Evolutionary conservation across 2,113 vertebrate genomes (phyloP).

Genomic region (Mesitornis unicolor): DNA sequence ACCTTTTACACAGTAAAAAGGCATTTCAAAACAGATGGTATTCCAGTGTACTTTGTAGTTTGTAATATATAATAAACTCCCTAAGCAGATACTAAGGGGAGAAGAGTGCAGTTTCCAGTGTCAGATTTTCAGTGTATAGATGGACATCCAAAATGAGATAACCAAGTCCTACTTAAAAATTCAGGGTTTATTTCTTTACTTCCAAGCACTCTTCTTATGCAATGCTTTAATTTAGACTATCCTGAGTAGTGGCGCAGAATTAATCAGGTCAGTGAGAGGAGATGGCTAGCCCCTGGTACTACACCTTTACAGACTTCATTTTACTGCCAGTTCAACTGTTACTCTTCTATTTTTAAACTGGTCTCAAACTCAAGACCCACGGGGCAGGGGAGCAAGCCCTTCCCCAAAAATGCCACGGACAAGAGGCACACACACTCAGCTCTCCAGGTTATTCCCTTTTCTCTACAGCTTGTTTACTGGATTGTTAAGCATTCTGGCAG

Average conservation of each 20-base stretch:
- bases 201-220: neutral
- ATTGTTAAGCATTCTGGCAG: slow-evolving; percentile 62
- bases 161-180: neutral
- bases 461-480: slow-evolving; percentile 46
- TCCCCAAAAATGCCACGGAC: neutral
- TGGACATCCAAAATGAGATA: neutral
- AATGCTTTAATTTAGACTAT: slow-evolving; percentile 28
- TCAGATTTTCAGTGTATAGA: neutral
- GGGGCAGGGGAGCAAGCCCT: neutral
- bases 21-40: neutral
- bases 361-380: neutral
- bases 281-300: neutral
- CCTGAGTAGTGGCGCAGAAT: slow-evolving; percentile 23
- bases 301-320: slow-evolving; percentile 18
- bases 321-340: neutral
- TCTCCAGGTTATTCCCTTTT: neutral
- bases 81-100: neutral
- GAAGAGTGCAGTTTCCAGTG: neutral
- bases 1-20: neutral
- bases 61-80: neutral
- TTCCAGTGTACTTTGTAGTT: neutral
- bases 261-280: slow-evolving; percentile 44
- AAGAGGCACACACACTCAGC: neutral
- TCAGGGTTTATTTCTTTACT: neutral
- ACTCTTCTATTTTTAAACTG: neutral